Evolutionary conservation across 1,140 invertebrate species (phyloP).

Genomic region (Polyergus mexicanus): DNA sequence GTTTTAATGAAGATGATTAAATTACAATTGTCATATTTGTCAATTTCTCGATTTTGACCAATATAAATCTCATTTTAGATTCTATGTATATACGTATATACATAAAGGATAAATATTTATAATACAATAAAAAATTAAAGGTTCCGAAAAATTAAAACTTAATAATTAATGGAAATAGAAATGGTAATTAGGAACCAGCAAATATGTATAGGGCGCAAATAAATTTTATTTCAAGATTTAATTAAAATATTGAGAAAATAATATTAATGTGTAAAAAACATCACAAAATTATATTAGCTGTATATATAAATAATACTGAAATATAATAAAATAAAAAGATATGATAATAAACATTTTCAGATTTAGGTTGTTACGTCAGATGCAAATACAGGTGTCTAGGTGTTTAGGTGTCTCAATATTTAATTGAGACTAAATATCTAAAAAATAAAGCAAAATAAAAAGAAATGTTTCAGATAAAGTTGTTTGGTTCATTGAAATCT

Average conservation of each 20-base stretch:
- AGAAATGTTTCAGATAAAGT: too few species aligned
- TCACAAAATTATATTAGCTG: background rate
- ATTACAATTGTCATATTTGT: background rate
- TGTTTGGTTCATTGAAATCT: too few species aligned
- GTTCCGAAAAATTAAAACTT: too few species aligned
- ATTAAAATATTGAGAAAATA: constrained; percentile 20
- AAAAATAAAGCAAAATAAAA: too few species aligned
- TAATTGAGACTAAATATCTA: too few species aligned
- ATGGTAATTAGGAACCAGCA: too few species aligned
- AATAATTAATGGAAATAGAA: too few species aligned
- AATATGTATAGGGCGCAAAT: too few species aligned
- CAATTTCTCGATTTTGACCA: background rate
- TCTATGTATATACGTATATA: background rate
- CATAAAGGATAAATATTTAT: background rate
- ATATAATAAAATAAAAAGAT: constrained; percentile 20
- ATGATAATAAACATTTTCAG: background rate
- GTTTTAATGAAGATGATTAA: constrained; percentile 53
- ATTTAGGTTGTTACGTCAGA: constrained; percentile 88
- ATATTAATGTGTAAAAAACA: background rate
- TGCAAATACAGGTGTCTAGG: too few species aligned
- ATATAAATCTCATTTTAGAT: background rate
- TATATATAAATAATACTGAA: background rate
- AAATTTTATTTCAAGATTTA: background rate
- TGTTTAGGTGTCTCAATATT: too few species aligned
- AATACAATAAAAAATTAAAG: too few species aligned